Conservation (phyloP, 2,797 vertebrate species). For the Anabacerthia variegaticeps region DNA sequence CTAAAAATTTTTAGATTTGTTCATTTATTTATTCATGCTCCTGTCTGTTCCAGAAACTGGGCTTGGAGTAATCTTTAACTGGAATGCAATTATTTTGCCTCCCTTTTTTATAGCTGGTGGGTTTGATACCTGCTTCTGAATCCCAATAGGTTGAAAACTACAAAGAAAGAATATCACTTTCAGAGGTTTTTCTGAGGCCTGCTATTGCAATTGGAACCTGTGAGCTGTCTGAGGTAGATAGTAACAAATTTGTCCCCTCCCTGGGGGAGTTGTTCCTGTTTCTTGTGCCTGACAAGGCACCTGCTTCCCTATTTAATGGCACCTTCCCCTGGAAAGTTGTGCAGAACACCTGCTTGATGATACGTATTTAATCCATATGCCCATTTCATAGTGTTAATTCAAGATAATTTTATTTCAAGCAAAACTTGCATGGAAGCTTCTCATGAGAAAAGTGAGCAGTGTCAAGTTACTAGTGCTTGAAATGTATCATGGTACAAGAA, state of each 20-base stretch:
- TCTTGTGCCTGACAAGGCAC: background rate
- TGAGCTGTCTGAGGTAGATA: background rate
- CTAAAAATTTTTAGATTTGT: background rate
- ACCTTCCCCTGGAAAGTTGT: background rate
- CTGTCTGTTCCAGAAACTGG: background rate
- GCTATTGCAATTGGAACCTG: background rate
- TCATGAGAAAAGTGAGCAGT: background rate
- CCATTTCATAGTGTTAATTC: background rate
- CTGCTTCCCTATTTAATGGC: background rate
- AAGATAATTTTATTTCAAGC: background rate
- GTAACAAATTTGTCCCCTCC: background rate
- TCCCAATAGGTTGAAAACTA: background rate
- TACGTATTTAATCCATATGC: background rate
- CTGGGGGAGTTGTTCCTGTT: background rate
- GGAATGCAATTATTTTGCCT: background rate
- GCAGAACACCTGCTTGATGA: background rate
- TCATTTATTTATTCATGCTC: background rate
- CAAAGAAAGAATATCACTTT: background rate
- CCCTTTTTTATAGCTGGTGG: background rate
- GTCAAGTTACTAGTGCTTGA: background rate
- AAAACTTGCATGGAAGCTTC: background rate
- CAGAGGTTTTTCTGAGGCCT: background rate
- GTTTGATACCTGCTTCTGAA: background rate
- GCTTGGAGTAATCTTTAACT: background rate
- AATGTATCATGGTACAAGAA: accelerated